Evolutionary conservation across 2,888 invertebrate genomes (phyloP).

Genomic region (Drosophila paracracens): DNA sequence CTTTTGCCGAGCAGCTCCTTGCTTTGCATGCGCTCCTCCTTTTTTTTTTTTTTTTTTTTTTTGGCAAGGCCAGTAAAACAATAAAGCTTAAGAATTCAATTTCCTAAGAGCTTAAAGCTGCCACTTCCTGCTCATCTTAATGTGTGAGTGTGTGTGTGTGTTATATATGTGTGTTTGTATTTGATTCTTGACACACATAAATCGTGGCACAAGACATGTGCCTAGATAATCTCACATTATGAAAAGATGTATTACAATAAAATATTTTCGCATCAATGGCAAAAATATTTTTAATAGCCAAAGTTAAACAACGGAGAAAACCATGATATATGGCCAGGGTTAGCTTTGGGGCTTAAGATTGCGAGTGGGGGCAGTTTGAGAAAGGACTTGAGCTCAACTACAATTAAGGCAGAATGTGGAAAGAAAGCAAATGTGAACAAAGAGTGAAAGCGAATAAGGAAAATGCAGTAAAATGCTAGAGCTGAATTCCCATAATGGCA

Average conservation of each 20-base stretch:
- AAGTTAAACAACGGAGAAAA: slow-evolving; percentile 11
- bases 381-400: background rate
- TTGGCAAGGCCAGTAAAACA: slow-evolving; percentile 59
- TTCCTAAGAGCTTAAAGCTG: slow-evolving; percentile 70
- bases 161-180: slow-evolving; percentile 2
- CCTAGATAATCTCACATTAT: slow-evolving; percentile 76
- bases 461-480: background rate
- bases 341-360: background rate
- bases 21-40: slow-evolving; percentile 67
- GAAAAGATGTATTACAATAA: slow-evolving; percentile 71
- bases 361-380: background rate
- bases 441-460: background rate
- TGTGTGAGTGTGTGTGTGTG: slow-evolving; percentile 7
- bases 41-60: background rate
- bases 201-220: slow-evolving; percentile 68
- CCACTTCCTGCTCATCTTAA: slow-evolving; percentile 25
- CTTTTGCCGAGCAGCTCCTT: slow-evolving; percentile 29
- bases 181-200: slow-evolving; percentile 70
- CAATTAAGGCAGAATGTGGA: background rate
- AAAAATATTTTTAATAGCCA: slow-evolving; percentile 59
- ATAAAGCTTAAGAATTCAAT: slow-evolving; percentile 80
- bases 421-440: background rate
- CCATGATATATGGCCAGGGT: slow-evolving; percentile 15
- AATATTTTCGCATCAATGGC: slow-evolving; percentile 69
- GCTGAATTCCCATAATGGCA: background rate